Evolutionary conservation across 1,140 invertebrate species (phyloP).

Genomic region (Hermetia illucens): DNA sequence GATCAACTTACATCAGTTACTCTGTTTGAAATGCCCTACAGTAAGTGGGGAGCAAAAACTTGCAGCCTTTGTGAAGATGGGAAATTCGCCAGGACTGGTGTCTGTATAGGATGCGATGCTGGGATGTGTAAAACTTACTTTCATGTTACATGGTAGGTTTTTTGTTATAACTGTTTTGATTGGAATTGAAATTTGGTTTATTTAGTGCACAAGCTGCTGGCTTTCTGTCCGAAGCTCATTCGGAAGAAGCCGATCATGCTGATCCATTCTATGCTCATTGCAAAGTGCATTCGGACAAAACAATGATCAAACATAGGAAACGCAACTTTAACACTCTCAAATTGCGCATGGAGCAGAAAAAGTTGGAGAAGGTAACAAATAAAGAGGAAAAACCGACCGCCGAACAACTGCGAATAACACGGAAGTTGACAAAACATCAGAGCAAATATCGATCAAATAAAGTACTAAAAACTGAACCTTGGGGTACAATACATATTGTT

Average conservation of each 20-base stretch:
- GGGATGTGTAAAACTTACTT: slow-evolving; percentile 96
- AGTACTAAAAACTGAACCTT: slow-evolving; percentile 59
- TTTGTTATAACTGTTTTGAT: slow-evolving; percentile 5
- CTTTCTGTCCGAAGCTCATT: slow-evolving; percentile 80
- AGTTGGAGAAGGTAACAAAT: slow-evolving; percentile 25
- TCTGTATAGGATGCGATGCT: slow-evolving; percentile 93
- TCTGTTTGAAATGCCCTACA: slow-evolving; percentile 91
- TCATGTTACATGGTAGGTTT: slow-evolving; percentile 83
- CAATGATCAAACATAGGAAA: slow-evolving; percentile 59
- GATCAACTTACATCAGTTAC: slow-evolving; percentile 74
- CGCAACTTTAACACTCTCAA: slow-evolving; percentile 82
- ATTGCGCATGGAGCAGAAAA: slow-evolving; percentile 46
- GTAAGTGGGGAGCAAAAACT: slow-evolving; percentile 81
- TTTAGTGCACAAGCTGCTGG: slow-evolving; percentile 85
- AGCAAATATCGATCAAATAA: slow-evolving; percentile 62
- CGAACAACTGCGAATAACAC: slow-evolving; percentile 57
- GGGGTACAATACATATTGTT: slow-evolving; percentile 47
- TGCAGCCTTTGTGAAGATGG: slow-evolving; percentile 80
- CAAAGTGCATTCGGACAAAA: slow-evolving; percentile 78
- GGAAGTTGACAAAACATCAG: slow-evolving; percentile 62
- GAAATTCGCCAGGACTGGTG: slow-evolving; percentile 75
- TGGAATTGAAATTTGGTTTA: slow-evolving; percentile 6
- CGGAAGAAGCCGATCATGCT: slow-evolving; percentile 85
- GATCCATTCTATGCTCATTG: slow-evolving; percentile 97
- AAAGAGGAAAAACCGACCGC: slow-evolving; percentile 34